phyloP scores from a whole-genome alignment of 1,140 invertebrate genomes.

The Latrodectus geometricus region DNA sequence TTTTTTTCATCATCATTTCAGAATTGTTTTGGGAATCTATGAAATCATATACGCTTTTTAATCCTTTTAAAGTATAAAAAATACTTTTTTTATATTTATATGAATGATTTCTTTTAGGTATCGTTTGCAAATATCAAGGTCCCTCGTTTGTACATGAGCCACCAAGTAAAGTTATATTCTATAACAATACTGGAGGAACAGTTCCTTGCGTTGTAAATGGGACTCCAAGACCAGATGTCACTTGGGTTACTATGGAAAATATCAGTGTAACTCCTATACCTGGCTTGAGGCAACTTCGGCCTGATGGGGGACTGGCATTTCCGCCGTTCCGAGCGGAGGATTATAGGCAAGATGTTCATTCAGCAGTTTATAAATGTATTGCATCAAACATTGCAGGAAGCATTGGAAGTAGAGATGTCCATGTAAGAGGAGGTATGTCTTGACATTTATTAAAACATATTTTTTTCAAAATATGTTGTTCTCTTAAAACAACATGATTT shows the following conservation, averaged over 20 bases:
- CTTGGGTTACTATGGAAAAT: conserved; percentile 77
- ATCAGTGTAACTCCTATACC: conserved; percentile 74
- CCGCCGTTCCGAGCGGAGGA: conserved; percentile 66
- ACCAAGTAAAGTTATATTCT: conserved; percentile 88
- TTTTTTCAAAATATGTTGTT: not conserved
- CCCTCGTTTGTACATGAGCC: conserved; percentile 93
- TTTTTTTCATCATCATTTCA: too few relatives aligned
- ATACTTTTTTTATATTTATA: too few relatives aligned
- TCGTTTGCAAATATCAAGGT: conserved; percentile 70
- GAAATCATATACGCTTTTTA: too few relatives aligned
- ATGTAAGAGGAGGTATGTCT: conserved; percentile 90
- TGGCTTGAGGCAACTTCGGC: conserved; percentile 77
- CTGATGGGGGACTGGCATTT: conserved; percentile 69
- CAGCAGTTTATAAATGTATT: conserved; percentile 80
- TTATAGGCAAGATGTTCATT: conserved; percentile 74
- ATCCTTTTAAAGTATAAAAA: too few relatives aligned
- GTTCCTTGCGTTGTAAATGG: conserved; percentile 93
- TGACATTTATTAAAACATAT: too few relatives aligned
- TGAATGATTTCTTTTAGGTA: not conserved
- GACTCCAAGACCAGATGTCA: conserved; percentile 89
- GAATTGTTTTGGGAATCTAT: too few relatives aligned
- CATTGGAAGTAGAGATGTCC: conserved; percentile 90
- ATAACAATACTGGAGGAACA: conserved; percentile 91
- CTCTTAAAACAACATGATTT: not conserved
- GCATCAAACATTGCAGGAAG: conserved; percentile 90